Evolutionary conservation across 2,888 invertebrate species (phyloP), one percentile per base, ranked within the genome.

Genomic region (Pollenia amentaria): DNA sequence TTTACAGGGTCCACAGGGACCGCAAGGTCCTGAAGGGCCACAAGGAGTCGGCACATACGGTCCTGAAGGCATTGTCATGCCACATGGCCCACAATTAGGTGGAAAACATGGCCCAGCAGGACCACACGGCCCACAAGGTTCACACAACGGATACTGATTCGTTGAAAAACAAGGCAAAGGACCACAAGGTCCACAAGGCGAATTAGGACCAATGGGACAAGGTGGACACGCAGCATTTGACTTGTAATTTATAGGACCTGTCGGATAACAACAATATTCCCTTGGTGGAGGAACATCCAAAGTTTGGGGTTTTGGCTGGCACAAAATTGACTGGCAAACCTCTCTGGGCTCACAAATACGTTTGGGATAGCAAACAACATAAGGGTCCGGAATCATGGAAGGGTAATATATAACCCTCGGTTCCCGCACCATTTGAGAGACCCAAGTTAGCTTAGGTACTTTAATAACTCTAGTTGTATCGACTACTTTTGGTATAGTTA

Each of bases 231-330:
- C 91, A 14, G 89, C 88, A 78, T 90, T 91, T 0, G 91, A 90
- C 72, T 90, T 91, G 60, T 91, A 91, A 44, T 90, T 91, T 44
- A 91, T 90, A 16, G 92, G 92, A 76, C 92, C 92, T 53, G 91
- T 91, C 11, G 91, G 91, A 88, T 92, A 92, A 79, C 92, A 92
- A 85, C 92, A 92, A 78, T 92, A 93, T 79, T 93, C 92, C 12
- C 88, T 87, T 3, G 93, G 91, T n/a, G 91, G 90, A n/a, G 93
- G 93, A 70, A 93, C 89, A 89, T 92, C 92, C 42, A 93, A 88
- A 0, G 90, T 90, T 89, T 93, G 93, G 0, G 92, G 92, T 79
- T 92, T 92, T 4, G 93, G 93, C 86, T 93, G 92, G 75, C 92
- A 92, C 55, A 93, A 88, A 67, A 93, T 90, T 14, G 91, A 91